Conservation (phyloP, 2,797 vertebrate genomes). For the Malurus splendens region DNA sequence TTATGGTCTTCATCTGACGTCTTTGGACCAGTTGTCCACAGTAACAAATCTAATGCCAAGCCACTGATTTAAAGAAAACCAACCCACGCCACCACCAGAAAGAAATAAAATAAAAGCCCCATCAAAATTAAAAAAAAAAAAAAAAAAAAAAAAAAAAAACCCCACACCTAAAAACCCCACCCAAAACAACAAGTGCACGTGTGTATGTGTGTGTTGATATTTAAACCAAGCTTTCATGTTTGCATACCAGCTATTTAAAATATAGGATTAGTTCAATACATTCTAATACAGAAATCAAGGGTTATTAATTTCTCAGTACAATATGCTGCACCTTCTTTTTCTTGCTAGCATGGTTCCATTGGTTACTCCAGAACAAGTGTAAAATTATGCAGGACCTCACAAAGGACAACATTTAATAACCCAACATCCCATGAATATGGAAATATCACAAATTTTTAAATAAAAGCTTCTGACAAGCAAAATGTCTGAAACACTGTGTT, state of each 20-base stretch:
- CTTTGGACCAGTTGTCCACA: background rate
- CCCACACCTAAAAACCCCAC: too few species aligned
- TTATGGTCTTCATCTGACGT: background rate
- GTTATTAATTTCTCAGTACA: background rate
- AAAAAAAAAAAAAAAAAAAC: too few species aligned
- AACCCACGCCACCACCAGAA: background rate
- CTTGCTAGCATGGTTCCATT: background rate
- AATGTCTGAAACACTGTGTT: background rate
- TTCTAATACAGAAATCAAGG: background rate
- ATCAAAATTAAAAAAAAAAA: background rate
- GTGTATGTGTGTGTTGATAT: background rate
- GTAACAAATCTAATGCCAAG: background rate
- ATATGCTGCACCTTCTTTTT: background rate
- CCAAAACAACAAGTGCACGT: too few species aligned
- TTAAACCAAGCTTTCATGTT: background rate
- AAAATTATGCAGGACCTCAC: background rate
- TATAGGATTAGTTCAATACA: background rate
- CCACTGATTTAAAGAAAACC: background rate
- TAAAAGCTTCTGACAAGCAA: background rate
- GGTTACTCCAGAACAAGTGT: background rate
- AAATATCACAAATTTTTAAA: background rate
- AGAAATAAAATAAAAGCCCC: background rate
- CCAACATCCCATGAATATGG: background rate
- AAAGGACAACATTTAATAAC: background rate
- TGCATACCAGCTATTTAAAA: background rate